Conservation (phyloP, 2,888 invertebrate species). For the Ectobius pallidus region DNA sequence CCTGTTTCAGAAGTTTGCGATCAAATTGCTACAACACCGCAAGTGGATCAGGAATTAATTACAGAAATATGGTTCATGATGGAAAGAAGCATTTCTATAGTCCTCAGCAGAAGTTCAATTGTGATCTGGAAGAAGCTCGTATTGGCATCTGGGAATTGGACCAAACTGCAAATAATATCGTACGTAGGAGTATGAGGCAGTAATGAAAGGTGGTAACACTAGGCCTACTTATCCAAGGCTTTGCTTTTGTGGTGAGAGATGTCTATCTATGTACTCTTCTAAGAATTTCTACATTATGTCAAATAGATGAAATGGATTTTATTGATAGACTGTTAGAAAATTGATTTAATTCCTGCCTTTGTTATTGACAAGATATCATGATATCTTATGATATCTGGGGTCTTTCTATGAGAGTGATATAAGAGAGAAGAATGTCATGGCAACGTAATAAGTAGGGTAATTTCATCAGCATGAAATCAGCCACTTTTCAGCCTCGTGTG, state of each 20-base stretch:
- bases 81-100: background rate
- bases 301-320: no score
- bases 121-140: conserved; percentile 34
- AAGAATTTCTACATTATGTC: no score
- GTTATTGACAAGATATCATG: no score
- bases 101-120: conserved; percentile 24
- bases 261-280: background rate
- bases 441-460: no score
- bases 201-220: background rate
- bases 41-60: background rate
- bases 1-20: no score
- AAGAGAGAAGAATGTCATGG: no score
- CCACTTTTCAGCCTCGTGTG: no score
- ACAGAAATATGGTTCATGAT: background rate
- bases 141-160: conserved; percentile 35
- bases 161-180: conserved; percentile 27
- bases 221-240: background rate
- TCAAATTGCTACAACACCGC: background rate
- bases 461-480: no score
- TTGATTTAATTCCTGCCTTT: no score
- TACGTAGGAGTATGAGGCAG: conserved; percentile 28
- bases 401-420: no score
- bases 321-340: no score
- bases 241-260: background rate
- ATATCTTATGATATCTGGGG: no score